These are phyloP conservation scores for Cercopithecus diana DNA, from an alignment of 2,797 vertebrate genomes.

Conservation along the genomic window DNA sequence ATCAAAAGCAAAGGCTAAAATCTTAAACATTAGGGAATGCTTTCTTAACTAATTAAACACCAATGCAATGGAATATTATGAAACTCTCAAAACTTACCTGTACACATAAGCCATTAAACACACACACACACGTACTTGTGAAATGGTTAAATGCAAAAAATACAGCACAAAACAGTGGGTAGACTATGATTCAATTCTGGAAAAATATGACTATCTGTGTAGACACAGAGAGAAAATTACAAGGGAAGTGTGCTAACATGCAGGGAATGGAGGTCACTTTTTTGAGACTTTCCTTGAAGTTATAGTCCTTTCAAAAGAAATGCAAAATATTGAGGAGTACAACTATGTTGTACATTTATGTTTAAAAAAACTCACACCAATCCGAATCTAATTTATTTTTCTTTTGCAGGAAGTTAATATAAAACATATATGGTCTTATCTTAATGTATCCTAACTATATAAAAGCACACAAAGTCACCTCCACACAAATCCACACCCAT, in stretches of 20 bases:
- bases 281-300: background rate
- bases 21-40: background rate
- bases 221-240: background rate
- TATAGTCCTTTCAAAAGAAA: background rate
- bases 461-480: background rate
- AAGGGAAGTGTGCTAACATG: background rate
- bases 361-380: background rate
- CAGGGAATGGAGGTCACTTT: background rate
- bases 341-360: background rate
- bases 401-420: background rate
- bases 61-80: background rate
- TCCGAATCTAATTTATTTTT: background rate
- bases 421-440: background rate
- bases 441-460: background rate
- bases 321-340: background rate
- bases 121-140: background rate
- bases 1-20: background rate
- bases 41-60: background rate
- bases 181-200: background rate
- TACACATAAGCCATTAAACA: background rate
- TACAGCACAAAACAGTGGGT: background rate
- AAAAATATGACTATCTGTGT: rapidly evolving
- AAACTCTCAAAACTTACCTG: background rate
- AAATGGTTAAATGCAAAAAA: background rate
- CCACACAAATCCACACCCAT: background rate